These are phyloP conservation scores for Oeneis ivallda DNA, from an alignment of 2,888 invertebrate species.

Conservation along the genomic window DNA sequence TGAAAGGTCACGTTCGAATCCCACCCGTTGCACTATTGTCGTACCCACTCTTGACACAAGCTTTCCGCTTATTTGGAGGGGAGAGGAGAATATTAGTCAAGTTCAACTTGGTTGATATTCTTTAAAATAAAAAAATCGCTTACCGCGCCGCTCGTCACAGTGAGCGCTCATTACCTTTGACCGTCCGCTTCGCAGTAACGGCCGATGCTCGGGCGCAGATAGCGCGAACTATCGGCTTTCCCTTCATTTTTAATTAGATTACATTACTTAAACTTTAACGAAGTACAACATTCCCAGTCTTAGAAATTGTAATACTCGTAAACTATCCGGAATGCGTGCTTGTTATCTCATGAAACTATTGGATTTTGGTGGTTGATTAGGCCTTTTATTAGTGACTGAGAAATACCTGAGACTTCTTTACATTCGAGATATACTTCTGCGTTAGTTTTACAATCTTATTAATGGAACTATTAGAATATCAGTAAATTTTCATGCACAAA, in stretches of 20 bases:
- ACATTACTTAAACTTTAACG: slow-evolving; percentile 47
- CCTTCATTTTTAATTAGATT: slow-evolving; percentile 68
- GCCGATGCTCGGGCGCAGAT: slow-evolving; percentile 61
- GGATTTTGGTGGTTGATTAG: slow-evolving; percentile 21
- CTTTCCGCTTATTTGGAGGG: too few relatives aligned
- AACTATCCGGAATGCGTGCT: slow-evolving; percentile 26
- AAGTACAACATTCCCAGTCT: slow-evolving; percentile 39
- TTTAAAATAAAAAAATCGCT: too few relatives aligned
- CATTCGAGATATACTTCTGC: too few relatives aligned
- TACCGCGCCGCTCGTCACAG: slow-evolving; percentile 45
- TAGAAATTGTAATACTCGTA: slow-evolving; percentile 30
- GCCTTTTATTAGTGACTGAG: slow-evolving; percentile 14
- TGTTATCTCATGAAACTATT: slow-evolving; percentile 27
- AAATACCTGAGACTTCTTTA: not conserved
- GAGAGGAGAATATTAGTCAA: too few relatives aligned
- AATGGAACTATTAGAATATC: too few relatives aligned
- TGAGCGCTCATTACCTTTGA: slow-evolving; percentile 55
- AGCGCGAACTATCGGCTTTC: slow-evolving; percentile 57
- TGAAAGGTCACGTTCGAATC: too few relatives aligned
- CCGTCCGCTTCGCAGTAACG: slow-evolving; percentile 59
- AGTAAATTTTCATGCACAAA: too few relatives aligned
- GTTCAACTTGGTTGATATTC: too few relatives aligned
- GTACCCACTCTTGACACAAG: too few relatives aligned
- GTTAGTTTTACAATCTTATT: too few relatives aligned
- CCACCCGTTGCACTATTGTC: too few relatives aligned